Conservation (phyloP, 1,140 invertebrate species). For the Drosophila tropicalis region DNA sequence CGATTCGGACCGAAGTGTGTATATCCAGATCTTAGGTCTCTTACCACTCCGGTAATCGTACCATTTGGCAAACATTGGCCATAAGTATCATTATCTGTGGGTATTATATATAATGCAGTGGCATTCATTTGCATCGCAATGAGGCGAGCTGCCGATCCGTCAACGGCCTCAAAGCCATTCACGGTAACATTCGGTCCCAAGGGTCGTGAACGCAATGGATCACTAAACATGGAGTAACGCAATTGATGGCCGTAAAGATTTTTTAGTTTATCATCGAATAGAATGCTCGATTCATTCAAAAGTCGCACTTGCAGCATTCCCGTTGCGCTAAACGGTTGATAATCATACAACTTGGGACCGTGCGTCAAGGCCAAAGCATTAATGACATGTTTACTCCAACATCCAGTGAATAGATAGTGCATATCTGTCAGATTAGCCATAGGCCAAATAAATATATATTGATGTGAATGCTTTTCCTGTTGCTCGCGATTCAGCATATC, state of each 20-base stretch:
- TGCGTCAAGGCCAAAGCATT: conserved; percentile 53
- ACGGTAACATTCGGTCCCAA: conserved; percentile 20
- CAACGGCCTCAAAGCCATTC: conserved; percentile 51
- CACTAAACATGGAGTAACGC: conserved; percentile 69
- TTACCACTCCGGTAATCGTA: conserved; percentile 58
- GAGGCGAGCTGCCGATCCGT: conserved; percentile 56
- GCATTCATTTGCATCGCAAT: conserved; percentile 60
- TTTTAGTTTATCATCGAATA: conserved; percentile 56
- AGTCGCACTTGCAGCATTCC: conserved; percentile 32
- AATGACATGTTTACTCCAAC: conserved; percentile 58
- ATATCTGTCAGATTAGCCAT: conserved; percentile 37
- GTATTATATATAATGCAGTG: conserved; percentile 56
- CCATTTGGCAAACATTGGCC: conserved; percentile 61
- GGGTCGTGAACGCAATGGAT: conserved; percentile 60
- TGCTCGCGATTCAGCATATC: conserved; percentile 68
- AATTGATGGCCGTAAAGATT: conserved; percentile 59
- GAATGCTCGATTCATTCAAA: background rate
- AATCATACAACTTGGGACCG: conserved; percentile 52
- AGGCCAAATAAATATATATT: conserved; percentile 73
- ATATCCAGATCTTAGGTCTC: conserved; percentile 40
- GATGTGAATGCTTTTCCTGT: conserved; percentile 54
- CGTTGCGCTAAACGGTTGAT: conserved; percentile 61
- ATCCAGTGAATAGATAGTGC: conserved; percentile 41
- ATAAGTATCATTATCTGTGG: conserved; percentile 63
- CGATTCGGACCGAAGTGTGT: conserved; percentile 67